Base-by-base conservation (phyloP, 2,113 vertebrate genomes). In the Athene cunicularia region DNA sequence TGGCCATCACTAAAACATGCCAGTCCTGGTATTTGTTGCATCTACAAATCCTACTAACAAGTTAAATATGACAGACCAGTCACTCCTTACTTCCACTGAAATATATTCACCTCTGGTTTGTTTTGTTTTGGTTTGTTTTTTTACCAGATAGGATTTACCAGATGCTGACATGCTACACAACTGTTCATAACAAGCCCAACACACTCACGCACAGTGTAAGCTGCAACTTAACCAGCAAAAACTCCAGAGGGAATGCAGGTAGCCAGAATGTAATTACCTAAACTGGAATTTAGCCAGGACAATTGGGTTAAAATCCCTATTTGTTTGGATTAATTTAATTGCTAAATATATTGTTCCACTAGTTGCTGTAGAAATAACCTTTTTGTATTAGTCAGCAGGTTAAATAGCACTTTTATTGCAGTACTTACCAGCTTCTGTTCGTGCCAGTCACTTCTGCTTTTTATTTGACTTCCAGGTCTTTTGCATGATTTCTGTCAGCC, bases 321-420 rank as follows among this genome's bases (percentile, higher is more conserved):
- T 97, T 97, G 91, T 96, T 91, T 91, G 90, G 85, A 93, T 95
- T 97, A 85, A 96, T 91, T 96, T 92, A 94, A 97, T 95, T 97
- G 91, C 88, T 96, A 95, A 97, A 97, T 96, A 96, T 66, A 95
- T 96, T 96, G 64, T 93, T 94, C 63, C 71, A 77, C 55, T 90
- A 80, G 52, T 79, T 89, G 86, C 82, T 89, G 88, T 43, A 88
- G 85, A 94, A 97, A 93, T 76, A 91, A 87, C 35, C 18, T 88
- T 93, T 96, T 85, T 87, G n/a, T 77, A 87, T 88, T 75, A 91
- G 83, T 49, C 76, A 94, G 84, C 53, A 93, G 88, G 91, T 95
- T 97, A 98, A 97, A 96, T 62, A 85, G 63, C 43, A 68, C 26
- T 71, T 92, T 77, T 82, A 89, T 83, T 52, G 73, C 24, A 59